Evolutionary conservation across 2,113 vertebrate species (phyloP), one percentile per base, ranked within the genome.

Genomic region (Heterochromis multidens): DNA sequence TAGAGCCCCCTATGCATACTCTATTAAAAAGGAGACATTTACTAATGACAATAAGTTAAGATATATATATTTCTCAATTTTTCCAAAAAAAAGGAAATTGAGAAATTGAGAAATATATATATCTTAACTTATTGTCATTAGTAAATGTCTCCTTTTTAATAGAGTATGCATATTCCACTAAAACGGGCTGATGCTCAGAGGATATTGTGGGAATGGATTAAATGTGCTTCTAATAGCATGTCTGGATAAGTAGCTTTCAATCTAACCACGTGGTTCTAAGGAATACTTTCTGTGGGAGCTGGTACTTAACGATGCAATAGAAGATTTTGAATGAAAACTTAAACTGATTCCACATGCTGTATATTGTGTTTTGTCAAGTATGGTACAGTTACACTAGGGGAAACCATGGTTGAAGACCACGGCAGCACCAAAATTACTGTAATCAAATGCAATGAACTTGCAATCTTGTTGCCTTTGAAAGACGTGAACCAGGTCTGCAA

Each of bases 351-450:
- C 40, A 72, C 3, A 72, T 72, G 63, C 23, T 70, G 17, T 70
- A 4, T 37, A 17, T 70, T 46, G 43, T 25, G 35, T 37, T 65
- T 65, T 5, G 35, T 40, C 62, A 65, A 67, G 21, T 67, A 67
- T 43, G 62, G 62, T 40, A 40, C 62, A 67, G 37, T 67, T 35
- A 67, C 62, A 43, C n/a, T 5, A 0, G n/a, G 43, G 7, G 13
- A 67, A 43, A 43, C n/a, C 16, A n/a, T 4, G 35, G 13, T 25
- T 37, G 40, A 4, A 1, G n/a, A 3, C 35, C 0, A 0, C 13
- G 0, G 63, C n/a, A 67, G 35, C n/a, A 43, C n/a, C 37, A 27
- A 27, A 37, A 27, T 43, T 46, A 70, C 46, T 46, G 40, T 1
- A 29, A 49, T 23, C 12, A 25, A 29, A 23, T 46, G 40, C 46